Evolutionary conservation across 2,113 vertebrate species (phyloP).

Genomic region (Heteronetta atricapilla): DNA sequence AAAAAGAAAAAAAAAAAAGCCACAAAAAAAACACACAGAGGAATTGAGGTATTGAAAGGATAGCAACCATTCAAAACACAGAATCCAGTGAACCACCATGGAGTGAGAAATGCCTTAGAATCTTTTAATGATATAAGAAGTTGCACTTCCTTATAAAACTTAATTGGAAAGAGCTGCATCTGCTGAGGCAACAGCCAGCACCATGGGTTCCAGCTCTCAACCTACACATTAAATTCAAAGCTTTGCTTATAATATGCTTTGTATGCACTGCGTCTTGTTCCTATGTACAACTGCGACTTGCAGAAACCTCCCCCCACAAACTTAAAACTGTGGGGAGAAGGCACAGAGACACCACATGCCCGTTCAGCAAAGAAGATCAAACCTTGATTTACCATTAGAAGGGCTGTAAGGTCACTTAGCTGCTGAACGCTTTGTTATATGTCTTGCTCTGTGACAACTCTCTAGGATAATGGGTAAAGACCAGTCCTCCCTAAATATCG

Average conservation of each 20-base stretch:
- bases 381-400: background rate
- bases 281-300: rapidly evolving
- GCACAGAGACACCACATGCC: background rate
- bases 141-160: background rate
- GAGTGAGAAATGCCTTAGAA: background rate
- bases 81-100: background rate
- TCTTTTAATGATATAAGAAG: background rate
- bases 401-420: background rate
- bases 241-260: background rate
- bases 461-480: background rate
- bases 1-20: background rate
- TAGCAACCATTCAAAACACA: background rate
- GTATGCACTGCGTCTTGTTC: background rate
- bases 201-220: background rate
- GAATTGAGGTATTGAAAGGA: background rate
- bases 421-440: background rate
- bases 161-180: background rate
- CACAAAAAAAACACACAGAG: no score
- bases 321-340: background rate
- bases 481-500: background rate
- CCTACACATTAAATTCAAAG: background rate
- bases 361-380: background rate
- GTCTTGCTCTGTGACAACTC: background rate
- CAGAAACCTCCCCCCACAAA: background rate
- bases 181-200: background rate